These are phyloP conservation scores for Anoplius nigerrimus DNA, from an alignment of 2,888 invertebrate species.

Conservation along the genomic window DNA sequence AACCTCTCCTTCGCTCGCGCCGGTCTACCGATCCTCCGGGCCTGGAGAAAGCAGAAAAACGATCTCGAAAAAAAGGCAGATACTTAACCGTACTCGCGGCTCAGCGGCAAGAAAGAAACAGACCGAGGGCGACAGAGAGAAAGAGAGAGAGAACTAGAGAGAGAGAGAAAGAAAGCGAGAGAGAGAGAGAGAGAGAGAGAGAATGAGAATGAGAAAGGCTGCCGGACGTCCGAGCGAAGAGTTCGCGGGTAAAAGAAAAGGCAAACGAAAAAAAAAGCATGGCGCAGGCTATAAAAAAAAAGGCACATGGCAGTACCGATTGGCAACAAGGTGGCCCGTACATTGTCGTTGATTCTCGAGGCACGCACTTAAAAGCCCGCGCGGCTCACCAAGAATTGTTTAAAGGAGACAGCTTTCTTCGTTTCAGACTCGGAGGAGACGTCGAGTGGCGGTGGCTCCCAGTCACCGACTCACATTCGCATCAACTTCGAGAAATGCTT, in stretches of 20 bases:
- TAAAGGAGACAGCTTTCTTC: constrained; percentile 57
- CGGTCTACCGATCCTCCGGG: too few relatives aligned
- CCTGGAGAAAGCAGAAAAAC: too few relatives aligned
- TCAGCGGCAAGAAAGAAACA: too few relatives aligned
- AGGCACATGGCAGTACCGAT: constrained; percentile 12
- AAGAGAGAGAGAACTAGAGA: neutral
- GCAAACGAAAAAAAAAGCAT: too few relatives aligned
- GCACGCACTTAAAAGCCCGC: neutral
- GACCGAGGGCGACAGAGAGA: too few relatives aligned
- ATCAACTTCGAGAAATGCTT: constrained; percentile 77
- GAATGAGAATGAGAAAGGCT: too few relatives aligned
- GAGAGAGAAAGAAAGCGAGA: neutral
- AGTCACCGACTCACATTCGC: constrained; percentile 69
- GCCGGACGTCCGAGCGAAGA: too few relatives aligned
- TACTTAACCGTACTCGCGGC: too few relatives aligned
- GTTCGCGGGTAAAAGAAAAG: too few relatives aligned
- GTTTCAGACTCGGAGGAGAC: constrained; percentile 72
- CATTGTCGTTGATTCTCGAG: neutral
- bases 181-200: constrained; percentile 3
- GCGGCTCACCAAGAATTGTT: constrained; percentile 41
- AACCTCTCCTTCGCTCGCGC: too few relatives aligned
- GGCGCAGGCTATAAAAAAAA: constrained; percentile 24
- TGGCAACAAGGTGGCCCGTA: neutral
- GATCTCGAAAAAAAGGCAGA: too few relatives aligned
- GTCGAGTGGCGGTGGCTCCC: constrained; percentile 64